Percentiles rank a stretch among this genome's conserved stretches.
Evolutionary conservation across 2,797 vertebrate species (phyloP).

Genomic region (Pelobates cultripes): DNA sequence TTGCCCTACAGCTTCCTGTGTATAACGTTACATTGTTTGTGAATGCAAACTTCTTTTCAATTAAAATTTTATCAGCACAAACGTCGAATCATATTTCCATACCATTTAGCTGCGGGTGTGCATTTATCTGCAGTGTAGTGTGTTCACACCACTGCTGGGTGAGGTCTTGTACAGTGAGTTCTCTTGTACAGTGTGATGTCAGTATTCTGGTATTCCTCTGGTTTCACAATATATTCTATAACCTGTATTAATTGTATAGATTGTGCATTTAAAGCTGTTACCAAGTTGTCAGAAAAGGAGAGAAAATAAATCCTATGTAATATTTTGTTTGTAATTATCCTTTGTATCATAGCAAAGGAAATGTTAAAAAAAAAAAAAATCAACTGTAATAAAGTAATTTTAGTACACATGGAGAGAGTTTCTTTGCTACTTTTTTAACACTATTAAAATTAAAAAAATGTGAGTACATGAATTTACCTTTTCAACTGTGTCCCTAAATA

Average conservation of each 20-base stretch:
- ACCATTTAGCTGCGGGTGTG: slow-evolving; percentile 70
- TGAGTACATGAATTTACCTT: neutral
- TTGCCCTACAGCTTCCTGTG: neutral
- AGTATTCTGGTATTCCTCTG: slow-evolving; percentile 87
- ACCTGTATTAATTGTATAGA: slow-evolving; percentile 99
- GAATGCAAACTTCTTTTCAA: slow-evolving; percentile 55
- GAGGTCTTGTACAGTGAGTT: slow-evolving; percentile 63
- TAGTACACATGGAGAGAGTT: slow-evolving; percentile 83
- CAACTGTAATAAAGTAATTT: slow-evolving; percentile 99
- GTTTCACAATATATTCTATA: slow-evolving; percentile 97
- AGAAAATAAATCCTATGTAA: slow-evolving; percentile 90
- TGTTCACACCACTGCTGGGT: slow-evolving; percentile 72
- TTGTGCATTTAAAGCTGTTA: slow-evolving; percentile 93
- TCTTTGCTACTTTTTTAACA: slow-evolving; percentile 47
- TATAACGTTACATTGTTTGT: slow-evolving; percentile 57
- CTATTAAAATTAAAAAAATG: neutral
- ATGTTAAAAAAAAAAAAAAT: slow-evolving; percentile 94
- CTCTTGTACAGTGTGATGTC: slow-evolving; percentile 90
- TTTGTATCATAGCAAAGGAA: slow-evolving; percentile 94
- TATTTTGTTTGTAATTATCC: slow-evolving; percentile 99
- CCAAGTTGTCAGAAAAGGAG: slow-evolving; percentile 91
- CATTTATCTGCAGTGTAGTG: slow-evolving; percentile 61
- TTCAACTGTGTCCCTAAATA: too few species aligned
- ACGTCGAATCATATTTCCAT: slow-evolving; percentile 6
- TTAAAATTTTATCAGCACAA: slow-evolving; percentile 27